Evolutionary conservation across 1,140 invertebrate species (phyloP), one percentile per base, ranked within the genome.

Genomic region (Bradysia coprophila): DNA sequence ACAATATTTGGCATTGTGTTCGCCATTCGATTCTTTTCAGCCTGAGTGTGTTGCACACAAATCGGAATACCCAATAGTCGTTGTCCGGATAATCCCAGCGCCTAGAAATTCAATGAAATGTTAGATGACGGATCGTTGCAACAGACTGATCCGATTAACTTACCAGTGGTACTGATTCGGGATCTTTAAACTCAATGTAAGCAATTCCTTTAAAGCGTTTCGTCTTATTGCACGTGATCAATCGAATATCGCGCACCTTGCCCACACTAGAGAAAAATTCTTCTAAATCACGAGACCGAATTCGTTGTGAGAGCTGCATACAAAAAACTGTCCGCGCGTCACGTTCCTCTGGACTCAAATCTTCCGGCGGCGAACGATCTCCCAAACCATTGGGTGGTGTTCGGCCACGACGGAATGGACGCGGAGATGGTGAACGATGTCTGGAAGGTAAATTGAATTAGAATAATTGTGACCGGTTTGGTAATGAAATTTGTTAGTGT

Each of bases 211-310:
- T 99, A 51, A 97, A 98, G 48, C 94, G 69, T 51, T 95, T 75
- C 1, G 96, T 99, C 65, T 98, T 97, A 60, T 98, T 98, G 63
- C 98, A 98, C 33, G 92, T 96, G 34, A 99, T 99, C 46, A 99
- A 76, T 55, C 93, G 72, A 9, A 99, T 96, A 72, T 99, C 96
- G 51, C 91, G 75, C 18, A 98, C 94, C 73, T 96, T 96, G 31
- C 96, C 96, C 43, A 98, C 94, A 43, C 90, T 87, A 3, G 90
- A 95, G 59, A 99, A 99, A 62, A 99, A 99, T 63, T 98, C 94
- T 68, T 99, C 95, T 24, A 99, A 66, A 63, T 99, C 95, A 44
- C 93, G 75, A 9, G 88, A 87, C 44, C 94, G 73, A 49, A 98
- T 91, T 49, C 90, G 71, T 53, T 95, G 87, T 44, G 92, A 91